Evolutionary conservation across 1,140 invertebrate species (phyloP).

Genomic region (Calephelis virginiensis): DNA sequence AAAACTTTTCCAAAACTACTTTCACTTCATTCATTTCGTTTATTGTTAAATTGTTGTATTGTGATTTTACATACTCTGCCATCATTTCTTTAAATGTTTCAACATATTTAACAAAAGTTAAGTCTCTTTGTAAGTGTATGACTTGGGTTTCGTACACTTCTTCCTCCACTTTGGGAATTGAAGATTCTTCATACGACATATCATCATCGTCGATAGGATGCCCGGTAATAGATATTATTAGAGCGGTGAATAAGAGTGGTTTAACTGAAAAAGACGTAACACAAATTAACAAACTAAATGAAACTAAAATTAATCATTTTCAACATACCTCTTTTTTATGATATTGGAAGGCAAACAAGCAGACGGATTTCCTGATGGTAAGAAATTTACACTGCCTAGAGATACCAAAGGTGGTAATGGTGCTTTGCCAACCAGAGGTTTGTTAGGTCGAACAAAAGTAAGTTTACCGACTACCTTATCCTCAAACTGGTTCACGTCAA

Average conservation of each 20-base stretch:
- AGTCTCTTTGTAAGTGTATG: constrained; percentile 17
- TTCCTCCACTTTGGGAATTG: background rate
- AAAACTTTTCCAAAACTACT: constrained; percentile 35
- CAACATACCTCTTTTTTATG: too few relatives aligned
- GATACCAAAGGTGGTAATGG: too few relatives aligned
- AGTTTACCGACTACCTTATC: too few relatives aligned
- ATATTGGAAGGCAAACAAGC: too few relatives aligned
- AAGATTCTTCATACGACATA: background rate
- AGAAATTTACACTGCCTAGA: too few relatives aligned
- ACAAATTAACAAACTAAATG: too few relatives aligned
- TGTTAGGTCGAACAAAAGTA: too few relatives aligned
- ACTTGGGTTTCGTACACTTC: constrained; percentile 1
- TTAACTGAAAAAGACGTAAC: background rate
- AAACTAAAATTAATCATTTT: too few relatives aligned
- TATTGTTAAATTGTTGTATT: constrained; percentile 31
- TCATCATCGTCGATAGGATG: background rate
- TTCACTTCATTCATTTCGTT: constrained; percentile 33
- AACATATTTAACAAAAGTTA: constrained; percentile 29
- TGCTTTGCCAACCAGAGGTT: too few relatives aligned
- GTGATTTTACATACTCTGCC: constrained; percentile 33
- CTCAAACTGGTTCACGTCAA: too few relatives aligned
- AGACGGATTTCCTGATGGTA: too few relatives aligned
- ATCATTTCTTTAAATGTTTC: constrained; percentile 38
- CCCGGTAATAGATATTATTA: background rate
- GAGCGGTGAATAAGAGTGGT: background rate